Percentiles rank a stretch among this genome's conserved stretches.
Evolutionary conservation across 1,140 invertebrate species (phyloP).

Genomic region (Heliconius congener): DNA sequence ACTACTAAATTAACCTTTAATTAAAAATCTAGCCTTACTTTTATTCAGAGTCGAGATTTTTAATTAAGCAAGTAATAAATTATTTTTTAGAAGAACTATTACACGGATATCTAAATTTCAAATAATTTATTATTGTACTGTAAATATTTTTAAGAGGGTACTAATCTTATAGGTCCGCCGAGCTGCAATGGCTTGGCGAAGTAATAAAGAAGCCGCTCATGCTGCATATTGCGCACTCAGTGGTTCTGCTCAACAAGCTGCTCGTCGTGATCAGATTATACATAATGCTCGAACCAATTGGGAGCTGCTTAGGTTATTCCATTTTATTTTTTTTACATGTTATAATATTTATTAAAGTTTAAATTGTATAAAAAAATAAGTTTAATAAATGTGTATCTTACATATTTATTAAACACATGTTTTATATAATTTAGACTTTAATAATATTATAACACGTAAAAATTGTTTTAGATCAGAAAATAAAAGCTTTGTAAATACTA

Average conservation of each 20-base stretch:
- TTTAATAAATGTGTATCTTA: not conserved
- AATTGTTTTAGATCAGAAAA: conserved; percentile 81
- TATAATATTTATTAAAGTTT: not conserved
- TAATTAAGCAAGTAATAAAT: no score
- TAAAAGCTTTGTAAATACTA: conserved; percentile 71
- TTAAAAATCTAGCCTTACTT: no score
- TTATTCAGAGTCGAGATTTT: no score
- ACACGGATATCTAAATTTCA: not conserved
- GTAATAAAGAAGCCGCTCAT: conserved; percentile 87
- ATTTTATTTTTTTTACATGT: not conserved
- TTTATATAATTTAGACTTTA: not conserved
- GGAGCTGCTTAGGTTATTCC: conserved; percentile 85
- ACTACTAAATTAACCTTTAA: not conserved
- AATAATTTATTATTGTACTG: not conserved
- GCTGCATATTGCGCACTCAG: conserved; percentile 85
- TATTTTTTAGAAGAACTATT: no score
- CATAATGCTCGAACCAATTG: conserved; percentile 91
- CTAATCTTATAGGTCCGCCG: conserved; percentile 84
- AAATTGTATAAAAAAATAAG: not conserved
- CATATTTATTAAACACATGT: not conserved
- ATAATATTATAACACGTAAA: not conserved
- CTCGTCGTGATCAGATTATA: conserved; percentile 88
- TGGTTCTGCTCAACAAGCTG: conserved; percentile 85
- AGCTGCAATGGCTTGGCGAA: conserved; percentile 88
- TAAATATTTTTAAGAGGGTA: not conserved